A percentile compares a stretch with the other conserved stretches of the same genome.
Conservation (phyloP, 2,888 invertebrate genomes). For the Tipula unca region DNA sequence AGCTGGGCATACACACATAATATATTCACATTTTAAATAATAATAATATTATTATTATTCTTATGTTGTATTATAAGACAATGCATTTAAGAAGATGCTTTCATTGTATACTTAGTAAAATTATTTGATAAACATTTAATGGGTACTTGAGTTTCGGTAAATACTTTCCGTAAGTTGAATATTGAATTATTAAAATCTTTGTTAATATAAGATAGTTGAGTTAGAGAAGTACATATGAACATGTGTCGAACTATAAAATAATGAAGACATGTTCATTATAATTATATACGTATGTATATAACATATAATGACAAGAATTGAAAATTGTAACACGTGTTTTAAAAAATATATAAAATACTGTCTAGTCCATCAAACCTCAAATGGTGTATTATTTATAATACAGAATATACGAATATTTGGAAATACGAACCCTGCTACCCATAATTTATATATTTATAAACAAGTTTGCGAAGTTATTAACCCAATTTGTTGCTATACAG, state of each 20-base stretch:
- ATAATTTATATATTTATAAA: too few relatives aligned
- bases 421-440: too few relatives aligned
- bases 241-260: not conserved
- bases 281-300: not conserved
- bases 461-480: too few relatives aligned
- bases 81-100: not conserved
- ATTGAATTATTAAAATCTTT: not conserved
- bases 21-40: not conserved
- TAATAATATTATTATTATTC: not conserved
- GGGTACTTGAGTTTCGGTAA: not conserved
- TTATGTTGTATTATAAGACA: not conserved
- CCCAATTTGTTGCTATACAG: too few relatives aligned
- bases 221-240: not conserved
- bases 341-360: not conserved
- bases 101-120: not conserved
- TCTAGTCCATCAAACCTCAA: not conserved
- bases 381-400: too few relatives aligned
- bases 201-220: not conserved
- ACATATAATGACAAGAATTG: not conserved
- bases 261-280: not conserved
- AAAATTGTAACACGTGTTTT: not conserved
- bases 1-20: not conserved
- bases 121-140: not conserved
- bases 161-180: not conserved
- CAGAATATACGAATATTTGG: too few relatives aligned